A percentile compares a stretch with the other conserved stretches of the same genome.
Evolutionary conservation across 2,797 vertebrate species (phyloP).

Genomic region (Ficedula albicollis): DNA sequence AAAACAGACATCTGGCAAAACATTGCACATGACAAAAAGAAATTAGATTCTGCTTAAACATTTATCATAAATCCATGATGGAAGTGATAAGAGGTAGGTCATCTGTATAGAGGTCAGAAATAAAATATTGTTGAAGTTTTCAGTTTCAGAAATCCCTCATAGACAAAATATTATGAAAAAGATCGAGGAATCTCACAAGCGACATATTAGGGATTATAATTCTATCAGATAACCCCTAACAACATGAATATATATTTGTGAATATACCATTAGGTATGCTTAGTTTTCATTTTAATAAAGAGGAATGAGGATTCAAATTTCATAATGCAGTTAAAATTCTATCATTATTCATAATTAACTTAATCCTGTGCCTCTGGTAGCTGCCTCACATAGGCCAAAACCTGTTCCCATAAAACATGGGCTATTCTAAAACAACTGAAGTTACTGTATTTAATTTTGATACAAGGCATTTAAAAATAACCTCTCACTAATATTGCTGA

Average conservation of each 20-base stretch:
- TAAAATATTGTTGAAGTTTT: not conserved
- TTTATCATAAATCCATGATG: not conserved
- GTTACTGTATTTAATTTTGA: not conserved
- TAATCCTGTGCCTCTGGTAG: not conserved
- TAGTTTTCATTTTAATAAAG: not conserved
- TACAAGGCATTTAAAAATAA: conserved; percentile 5
- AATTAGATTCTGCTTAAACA: not conserved
- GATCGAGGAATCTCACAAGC: not conserved
- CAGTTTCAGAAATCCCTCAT: not conserved
- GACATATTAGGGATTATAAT: not conserved
- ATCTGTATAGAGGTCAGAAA: not conserved
- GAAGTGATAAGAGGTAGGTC: not conserved
- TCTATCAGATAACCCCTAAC: not conserved
- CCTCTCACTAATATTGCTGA: not conserved
- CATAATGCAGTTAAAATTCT: not conserved
- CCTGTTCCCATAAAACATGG: not conserved
- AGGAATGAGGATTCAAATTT: not conserved
- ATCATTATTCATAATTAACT: not conserved
- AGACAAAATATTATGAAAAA: not conserved
- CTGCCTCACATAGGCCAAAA: not conserved
- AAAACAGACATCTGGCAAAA: not conserved
- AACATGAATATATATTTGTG: not conserved
- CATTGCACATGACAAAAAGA: not conserved
- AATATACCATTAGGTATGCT: not conserved
- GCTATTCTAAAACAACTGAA: not conserved